A percentile compares a stretch with the other conserved stretches of the same genome.
Conservation (phyloP, 2,888 invertebrate genomes). For the Baccha elongata region DNA sequence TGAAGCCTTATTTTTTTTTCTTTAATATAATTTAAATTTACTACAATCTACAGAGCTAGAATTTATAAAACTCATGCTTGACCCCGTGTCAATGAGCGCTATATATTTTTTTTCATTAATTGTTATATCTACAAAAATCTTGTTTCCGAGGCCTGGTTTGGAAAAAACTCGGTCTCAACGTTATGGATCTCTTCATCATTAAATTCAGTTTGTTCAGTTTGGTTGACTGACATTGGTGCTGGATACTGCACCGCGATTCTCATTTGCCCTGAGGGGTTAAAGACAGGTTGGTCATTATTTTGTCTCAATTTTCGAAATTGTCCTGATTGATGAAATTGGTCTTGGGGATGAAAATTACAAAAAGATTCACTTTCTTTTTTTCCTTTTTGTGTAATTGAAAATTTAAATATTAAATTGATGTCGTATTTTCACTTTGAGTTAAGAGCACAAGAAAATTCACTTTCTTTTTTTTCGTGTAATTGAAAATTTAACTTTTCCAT, state of each 20-base stretch:
- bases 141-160: conserved; percentile 6
- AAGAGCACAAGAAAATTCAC: too few relatives aligned
- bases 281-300: neutral
- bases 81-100: conserved; percentile 6
- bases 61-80: conserved; percentile 16
- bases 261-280: conserved; percentile 21
- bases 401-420: too few relatives aligned
- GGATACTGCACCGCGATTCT: neutral
- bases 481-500: too few relatives aligned
- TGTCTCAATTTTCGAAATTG: too few relatives aligned
- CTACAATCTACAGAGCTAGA: conserved; percentile 5
- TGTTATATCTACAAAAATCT: conserved; percentile 12
- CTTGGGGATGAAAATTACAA: too few relatives aligned
- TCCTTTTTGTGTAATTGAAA: too few relatives aligned
- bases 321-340: too few relatives aligned
- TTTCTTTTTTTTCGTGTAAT: too few relatives aligned
- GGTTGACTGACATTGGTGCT: conserved; percentile 12
- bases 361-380: too few relatives aligned
- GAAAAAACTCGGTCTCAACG: conserved; percentile 15
- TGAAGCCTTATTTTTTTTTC: conserved; percentile 5
- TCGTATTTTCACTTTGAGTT: too few relatives aligned
- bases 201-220: neutral
- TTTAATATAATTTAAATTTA: neutral
- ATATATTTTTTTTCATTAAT: conserved; percentile 3
- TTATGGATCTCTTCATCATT: conserved; percentile 12